phyloP scores from a whole-genome alignment of 1,140 invertebrate species.

The Dendroctonus ponderosae region DNA sequence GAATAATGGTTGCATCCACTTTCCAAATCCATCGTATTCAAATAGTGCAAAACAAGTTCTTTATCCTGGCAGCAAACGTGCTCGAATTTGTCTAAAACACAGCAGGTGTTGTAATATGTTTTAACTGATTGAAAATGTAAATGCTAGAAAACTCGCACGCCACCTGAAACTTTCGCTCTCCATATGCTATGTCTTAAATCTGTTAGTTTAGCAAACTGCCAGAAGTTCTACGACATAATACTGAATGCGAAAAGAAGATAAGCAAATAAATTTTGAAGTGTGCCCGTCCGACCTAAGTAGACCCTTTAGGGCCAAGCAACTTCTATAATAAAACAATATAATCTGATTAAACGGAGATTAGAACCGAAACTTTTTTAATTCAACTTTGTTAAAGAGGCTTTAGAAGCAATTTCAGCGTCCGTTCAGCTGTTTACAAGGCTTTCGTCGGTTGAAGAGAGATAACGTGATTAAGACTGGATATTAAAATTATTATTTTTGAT shows the following conservation, averaged over 20 bases:
- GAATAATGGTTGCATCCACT: too few relatives aligned
- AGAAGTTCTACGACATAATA: conserved; percentile 6
- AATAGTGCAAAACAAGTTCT: too few relatives aligned
- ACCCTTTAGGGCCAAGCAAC: conserved; percentile 21
- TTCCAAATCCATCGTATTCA: too few relatives aligned
- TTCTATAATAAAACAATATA: conserved; percentile 34
- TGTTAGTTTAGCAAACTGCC: conserved; percentile 6
- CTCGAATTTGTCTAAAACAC: too few relatives aligned
- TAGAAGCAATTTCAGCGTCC: conserved; percentile 25
- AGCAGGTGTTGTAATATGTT: too few relatives aligned
- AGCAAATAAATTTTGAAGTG: conserved; percentile 33
- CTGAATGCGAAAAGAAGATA: conserved; percentile 28
- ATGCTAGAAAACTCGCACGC: too few relatives aligned
- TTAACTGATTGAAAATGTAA: too few relatives aligned
- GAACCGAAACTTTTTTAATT: conserved; percentile 32
- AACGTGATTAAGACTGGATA: not conserved
- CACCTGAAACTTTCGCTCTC: too few relatives aligned
- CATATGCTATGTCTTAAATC: too few relatives aligned
- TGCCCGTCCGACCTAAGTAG: conserved; percentile 14
- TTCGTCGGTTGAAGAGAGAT: conserved; percentile 7
- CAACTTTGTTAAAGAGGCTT: conserved; percentile 35
- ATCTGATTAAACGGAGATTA: conserved; percentile 34
- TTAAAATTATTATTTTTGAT: too few relatives aligned
- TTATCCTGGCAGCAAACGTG: too few relatives aligned
- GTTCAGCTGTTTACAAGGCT: conserved; percentile 26